phyloP scores from a whole-genome alignment of 2,113 vertebrate species.

The Physeter macrocephalus region DNA sequence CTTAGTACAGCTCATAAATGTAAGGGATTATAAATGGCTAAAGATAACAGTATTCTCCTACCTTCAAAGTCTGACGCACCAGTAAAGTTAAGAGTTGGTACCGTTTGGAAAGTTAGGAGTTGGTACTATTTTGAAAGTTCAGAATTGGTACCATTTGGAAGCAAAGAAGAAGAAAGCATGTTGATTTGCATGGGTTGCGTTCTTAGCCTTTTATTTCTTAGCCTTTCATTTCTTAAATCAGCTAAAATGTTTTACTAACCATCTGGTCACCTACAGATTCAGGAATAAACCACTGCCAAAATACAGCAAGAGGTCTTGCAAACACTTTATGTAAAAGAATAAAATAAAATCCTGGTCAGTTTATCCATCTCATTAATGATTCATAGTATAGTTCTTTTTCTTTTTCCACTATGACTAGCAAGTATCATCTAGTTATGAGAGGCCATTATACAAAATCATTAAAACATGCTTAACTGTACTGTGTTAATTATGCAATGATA shows the following conservation, averaged over 20 bases:
- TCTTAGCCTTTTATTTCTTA: background rate
- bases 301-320: background rate
- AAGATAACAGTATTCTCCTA: background rate
- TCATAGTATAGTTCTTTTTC: slow-evolving; percentile 64
- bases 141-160: background rate
- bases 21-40: background rate
- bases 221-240: slow-evolving; percentile 38
- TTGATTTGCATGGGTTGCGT: background rate
- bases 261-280: slow-evolving; percentile 38
- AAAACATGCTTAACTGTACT: slow-evolving; percentile 78
- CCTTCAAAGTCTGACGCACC: background rate
- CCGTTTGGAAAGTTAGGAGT: background rate
- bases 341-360: slow-evolving; percentile 58
- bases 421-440: slow-evolving; percentile 79
- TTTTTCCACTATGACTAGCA: slow-evolving; percentile 61
- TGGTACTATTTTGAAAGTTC: background rate
- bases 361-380: slow-evolving; percentile 73
- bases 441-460: slow-evolving; percentile 79
- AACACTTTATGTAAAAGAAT: slow-evolving; percentile 37
- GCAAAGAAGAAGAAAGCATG: background rate
- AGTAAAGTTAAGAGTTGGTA: background rate
- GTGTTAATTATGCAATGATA: slow-evolving; percentile 83
- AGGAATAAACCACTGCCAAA: slow-evolving; percentile 14
- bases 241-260: slow-evolving; percentile 35
- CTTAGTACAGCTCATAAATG: slow-evolving; percentile 64